A percentile compares a stretch with the other conserved stretches of the same genome.
Evolutionary conservation across 2,888 invertebrate species (phyloP).

Genomic region (Steinernema hermaphroditum): DNA sequence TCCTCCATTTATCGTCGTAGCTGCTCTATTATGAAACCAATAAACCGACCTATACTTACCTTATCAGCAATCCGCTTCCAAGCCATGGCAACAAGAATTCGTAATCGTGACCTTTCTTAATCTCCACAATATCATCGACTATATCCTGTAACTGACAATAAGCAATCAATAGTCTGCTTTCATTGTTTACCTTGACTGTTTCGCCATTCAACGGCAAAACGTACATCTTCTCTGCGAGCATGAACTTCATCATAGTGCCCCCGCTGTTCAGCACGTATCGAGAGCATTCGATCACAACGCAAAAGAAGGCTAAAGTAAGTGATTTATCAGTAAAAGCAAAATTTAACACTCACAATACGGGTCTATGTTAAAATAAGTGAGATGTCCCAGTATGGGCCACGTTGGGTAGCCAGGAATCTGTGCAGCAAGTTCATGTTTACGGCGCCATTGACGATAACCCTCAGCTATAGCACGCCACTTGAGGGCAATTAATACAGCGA

Average conservation of each 20-base stretch:
- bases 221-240: not conserved
- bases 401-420: not conserved
- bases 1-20: not conserved
- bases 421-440: not conserved
- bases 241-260: not conserved
- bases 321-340: not conserved
- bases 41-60: not conserved
- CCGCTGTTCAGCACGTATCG: not conserved
- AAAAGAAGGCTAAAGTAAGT: not conserved
- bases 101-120: not conserved
- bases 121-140: not conserved
- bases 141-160: not conserved
- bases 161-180: not conserved
- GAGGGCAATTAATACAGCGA: not conserved
- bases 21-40: not conserved
- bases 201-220: not conserved
- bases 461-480: not conserved
- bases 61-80: not conserved
- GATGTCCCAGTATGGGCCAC: not conserved
- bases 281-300: not conserved
- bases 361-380: not conserved
- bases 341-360: not conserved
- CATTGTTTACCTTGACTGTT: not conserved
- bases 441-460: not conserved
- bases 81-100: constrained; percentile 3